Evolutionary conservation across 2,797 vertebrate species (phyloP), one percentile per base, ranked within the genome.

Genomic region (Mus caroli): DNA sequence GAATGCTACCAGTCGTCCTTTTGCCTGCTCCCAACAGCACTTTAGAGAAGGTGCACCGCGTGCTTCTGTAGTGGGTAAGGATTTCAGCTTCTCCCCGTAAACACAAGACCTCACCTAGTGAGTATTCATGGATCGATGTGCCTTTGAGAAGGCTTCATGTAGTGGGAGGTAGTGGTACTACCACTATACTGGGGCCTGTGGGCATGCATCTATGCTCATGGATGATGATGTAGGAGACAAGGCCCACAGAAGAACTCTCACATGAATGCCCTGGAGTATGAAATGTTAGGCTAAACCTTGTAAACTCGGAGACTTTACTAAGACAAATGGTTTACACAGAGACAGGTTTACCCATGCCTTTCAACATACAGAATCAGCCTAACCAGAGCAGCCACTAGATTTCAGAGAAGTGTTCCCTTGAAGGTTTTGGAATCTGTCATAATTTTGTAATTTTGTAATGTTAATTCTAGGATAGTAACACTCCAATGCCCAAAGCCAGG

Each of bases 361-460:
- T 77, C 9, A 0, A 90, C 20, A 58, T 40, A 52, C 60, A 93
- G 87, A 93, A 95, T 91, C 54, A 76, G 73, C 54, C 50, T 90
- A 91, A 67, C 13, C 8, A 40, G 67, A 79, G 77, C 76, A 80
- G 20, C 60, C 12, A 10, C 86, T 71, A 62, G 95, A 92, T 9
- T 40, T n/a, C 46, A 20, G 77, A 31, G 91, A 50, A 77, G 14
- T 75, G 1, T 94, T 94, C 37, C 56, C 71, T 88, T 86, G 43
- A 86, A 96, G 14, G 17, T 73, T 94, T 80, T 93, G 22, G 73
- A 95, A 89, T 86, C 85, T 71, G 50, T 15, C 34, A 90, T 60
- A 28, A n/a, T n/a, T n/a, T n/a, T n/a, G n/a, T n/a, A n/a, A n/a
- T n/a, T 96, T 92, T 60, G 86, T 92, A 86, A 79, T 67, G 24